Evolutionary conservation across 2,113 vertebrate species (phyloP), one percentile per base, ranked within the genome.

Genomic region (Polypterus senegalus): DNA sequence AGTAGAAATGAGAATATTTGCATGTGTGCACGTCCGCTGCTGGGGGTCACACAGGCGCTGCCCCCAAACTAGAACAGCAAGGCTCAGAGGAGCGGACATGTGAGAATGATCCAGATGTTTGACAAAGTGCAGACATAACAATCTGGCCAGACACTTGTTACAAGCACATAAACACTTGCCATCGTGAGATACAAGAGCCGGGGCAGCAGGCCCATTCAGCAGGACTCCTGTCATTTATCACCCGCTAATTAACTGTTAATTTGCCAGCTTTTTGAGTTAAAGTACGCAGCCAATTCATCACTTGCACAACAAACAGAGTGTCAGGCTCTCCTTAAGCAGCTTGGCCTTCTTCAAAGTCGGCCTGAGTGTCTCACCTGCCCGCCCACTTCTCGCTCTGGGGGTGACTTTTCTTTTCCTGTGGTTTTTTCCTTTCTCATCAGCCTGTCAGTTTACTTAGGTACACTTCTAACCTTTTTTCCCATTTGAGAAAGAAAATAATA

Each of bases 121-220:
- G 88, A 90, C 74, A 72, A 81, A 89, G 70, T 69, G 69, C 89
- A 91, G 90, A 81, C 88, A 64, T 74, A 68, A 85, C 73, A 75
- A 66, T 74, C 82, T 74, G 71, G 77, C 77, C 76, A 76, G 77
- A 81, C 87, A 89, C 89, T 89, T 90, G 86, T 86, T 90, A 84
- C 80, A 71, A 76, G 81, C 81, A 75, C 83, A 84, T 88, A 89
- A 92, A 90, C 90, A 89, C 87, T 88, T 78, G 77, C 82, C 75
- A 78, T 65, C 62, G 75, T 46, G 47, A 83, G 85, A 86, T 76
- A 79, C 0, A 49, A 59, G 70, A 70, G 63, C 75, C 55, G 66
- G 76, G 70, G 66, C 63, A 27, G 48, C 70, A 66, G 52, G 62
- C 63, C 48, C 44, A 72, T 49, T 61, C 66, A 63, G 52, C 66